phyloP scores from a whole-genome alignment of 2,113 vertebrate species.

The Cettia cetti region DNA sequence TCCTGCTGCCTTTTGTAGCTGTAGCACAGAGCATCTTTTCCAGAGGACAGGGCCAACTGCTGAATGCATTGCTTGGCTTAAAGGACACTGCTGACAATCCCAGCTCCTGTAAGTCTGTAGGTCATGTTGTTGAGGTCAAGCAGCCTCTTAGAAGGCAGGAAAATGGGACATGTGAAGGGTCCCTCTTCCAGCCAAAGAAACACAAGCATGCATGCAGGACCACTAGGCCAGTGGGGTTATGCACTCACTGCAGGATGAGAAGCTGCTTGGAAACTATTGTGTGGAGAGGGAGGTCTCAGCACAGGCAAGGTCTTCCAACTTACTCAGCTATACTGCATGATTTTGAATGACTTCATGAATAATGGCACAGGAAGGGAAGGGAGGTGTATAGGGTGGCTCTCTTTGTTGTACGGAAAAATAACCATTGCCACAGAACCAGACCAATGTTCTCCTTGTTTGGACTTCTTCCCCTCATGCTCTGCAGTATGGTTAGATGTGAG shows the following conservation, averaged over 20 bases:
- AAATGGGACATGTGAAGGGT: not conserved
- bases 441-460: not conserved
- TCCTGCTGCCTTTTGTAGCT: not conserved
- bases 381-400: not conserved
- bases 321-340: not conserved
- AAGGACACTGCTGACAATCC: not conserved
- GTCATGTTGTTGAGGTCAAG: not conserved
- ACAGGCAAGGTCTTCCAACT: not conserved
- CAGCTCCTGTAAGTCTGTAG: not conserved
- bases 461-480: accelerated
- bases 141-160: not conserved
- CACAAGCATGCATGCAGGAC: accelerated
- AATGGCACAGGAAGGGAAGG: not conserved
- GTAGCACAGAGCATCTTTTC: not conserved
- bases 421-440: not conserved
- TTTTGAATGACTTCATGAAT: not conserved
- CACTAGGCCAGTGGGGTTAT: not conserved
- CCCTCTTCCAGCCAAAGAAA: not conserved
- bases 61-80: not conserved
- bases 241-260: not conserved
- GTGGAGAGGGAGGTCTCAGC: not conserved
- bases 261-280: not conserved
- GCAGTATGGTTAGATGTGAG: not conserved
- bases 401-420: not conserved
- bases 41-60: not conserved